These are phyloP conservation scores for Garrulus glandarius DNA, from an alignment of 2,797 vertebrate genomes.

Conservation along the genomic window DNA sequence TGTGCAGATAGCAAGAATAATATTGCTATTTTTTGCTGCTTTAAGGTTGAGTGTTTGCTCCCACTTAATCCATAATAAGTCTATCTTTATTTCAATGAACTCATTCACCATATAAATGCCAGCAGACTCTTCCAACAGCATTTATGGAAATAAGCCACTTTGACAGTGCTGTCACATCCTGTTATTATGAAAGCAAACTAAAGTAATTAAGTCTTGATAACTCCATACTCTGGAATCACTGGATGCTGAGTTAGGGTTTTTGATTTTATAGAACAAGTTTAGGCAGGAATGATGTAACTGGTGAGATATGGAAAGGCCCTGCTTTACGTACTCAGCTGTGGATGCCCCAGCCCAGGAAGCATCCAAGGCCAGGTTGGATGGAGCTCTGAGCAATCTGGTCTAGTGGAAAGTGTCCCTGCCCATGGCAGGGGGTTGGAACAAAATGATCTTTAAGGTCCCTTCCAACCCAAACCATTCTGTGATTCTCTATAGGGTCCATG, in stretches of 20 bases:
- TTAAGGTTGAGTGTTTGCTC: not conserved
- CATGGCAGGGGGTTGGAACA: accelerated
- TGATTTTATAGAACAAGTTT: not conserved
- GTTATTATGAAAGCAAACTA: not conserved
- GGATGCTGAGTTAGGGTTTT: not conserved
- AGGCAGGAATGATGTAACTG: accelerated
- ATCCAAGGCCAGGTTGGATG: not conserved
- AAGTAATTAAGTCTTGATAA: not conserved
- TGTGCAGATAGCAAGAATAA: not conserved
- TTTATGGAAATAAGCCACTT: not conserved
- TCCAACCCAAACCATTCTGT: not conserved
- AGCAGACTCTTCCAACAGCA: not conserved
- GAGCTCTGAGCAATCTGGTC: not conserved
- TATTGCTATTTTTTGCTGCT: not conserved
- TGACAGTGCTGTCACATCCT: not conserved
- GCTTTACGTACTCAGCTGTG: not conserved
- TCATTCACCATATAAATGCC: not conserved
- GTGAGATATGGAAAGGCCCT: not conserved
- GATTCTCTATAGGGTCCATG: not conserved
- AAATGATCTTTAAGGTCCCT: not conserved
- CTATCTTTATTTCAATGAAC: not conserved
- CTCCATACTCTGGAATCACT: not conserved
- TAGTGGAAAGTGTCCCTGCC: not conserved
- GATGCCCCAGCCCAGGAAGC: not conserved
- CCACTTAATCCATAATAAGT: not conserved